These are phyloP conservation scores for Drosophila pachea DNA, from an alignment of 1,140 invertebrate species.

Conservation along the genomic window DNA sequence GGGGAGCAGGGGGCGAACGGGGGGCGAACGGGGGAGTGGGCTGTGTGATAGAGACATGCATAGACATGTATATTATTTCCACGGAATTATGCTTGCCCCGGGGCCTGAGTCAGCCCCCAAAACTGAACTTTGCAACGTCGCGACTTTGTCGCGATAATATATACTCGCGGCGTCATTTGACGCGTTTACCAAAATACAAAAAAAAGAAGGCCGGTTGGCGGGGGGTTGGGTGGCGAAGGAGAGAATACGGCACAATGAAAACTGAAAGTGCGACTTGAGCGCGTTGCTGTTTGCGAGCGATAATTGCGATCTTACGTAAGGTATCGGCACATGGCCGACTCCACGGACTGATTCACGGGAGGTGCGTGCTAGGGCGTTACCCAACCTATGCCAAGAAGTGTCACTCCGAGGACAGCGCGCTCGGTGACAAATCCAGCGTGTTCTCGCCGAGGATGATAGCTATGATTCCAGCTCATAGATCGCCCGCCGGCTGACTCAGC, in stretches of 20 bases:
- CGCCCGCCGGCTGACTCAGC: too few species aligned
- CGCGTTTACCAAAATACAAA: conserved; percentile 32
- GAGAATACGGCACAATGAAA: conserved; percentile 16
- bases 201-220: background rate
- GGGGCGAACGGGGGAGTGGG: background rate
- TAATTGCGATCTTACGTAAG: too few species aligned
- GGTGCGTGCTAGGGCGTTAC: conserved; percentile 30
- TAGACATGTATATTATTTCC: conserved; percentile 8
- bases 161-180: conserved; percentile 65
- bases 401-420: too few species aligned
- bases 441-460: too few species aligned
- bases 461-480: too few species aligned
- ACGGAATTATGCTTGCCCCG: conserved; percentile 22
- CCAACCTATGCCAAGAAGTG: background rate
- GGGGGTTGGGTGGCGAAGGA: too few species aligned
- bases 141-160: conserved; percentile 45
- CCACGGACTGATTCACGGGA: too few species aligned
- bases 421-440: too few species aligned
- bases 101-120: conserved; percentile 49
- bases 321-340: too few species aligned
- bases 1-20: too few species aligned
- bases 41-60: background rate
- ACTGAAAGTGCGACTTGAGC: conserved; percentile 27
- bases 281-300: background rate
- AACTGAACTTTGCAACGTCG: conserved; percentile 53